These are phyloP conservation scores for Sus scrofa DNA, from an alignment of 2,113 vertebrate species.

Conservation along the genomic window T2T-Sscrofa CM000824.6:77770501-77771000, in stretches of 20 bases:
- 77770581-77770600: constrained; percentile 80
- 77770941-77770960: too few species aligned
- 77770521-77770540: constrained; percentile 78
- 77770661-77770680: constrained; percentile 67
- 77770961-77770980: too few species aligned
- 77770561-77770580: constrained; percentile 80
- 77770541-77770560: constrained; percentile 80
- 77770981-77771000: too few species aligned
- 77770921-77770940: neutral
- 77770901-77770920: neutral
- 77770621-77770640: constrained; percentile 67
- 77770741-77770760: constrained; percentile 6
- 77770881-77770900: neutral
- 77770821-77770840: constrained; percentile 27
- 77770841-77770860: neutral
- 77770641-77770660: constrained; percentile 69
- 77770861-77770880: constrained; percentile 46
- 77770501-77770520: constrained; percentile 49
- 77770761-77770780: neutral
- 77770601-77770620: constrained; percentile 63
- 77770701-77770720: constrained; percentile 60
- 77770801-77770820: constrained; percentile 38
- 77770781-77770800: constrained; percentile 42
- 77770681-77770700: constrained; percentile 48
- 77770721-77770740: constrained; percentile 58